Conservation (phyloP, 1,140 invertebrate genomes). For the Pissodes strobi region DNA sequence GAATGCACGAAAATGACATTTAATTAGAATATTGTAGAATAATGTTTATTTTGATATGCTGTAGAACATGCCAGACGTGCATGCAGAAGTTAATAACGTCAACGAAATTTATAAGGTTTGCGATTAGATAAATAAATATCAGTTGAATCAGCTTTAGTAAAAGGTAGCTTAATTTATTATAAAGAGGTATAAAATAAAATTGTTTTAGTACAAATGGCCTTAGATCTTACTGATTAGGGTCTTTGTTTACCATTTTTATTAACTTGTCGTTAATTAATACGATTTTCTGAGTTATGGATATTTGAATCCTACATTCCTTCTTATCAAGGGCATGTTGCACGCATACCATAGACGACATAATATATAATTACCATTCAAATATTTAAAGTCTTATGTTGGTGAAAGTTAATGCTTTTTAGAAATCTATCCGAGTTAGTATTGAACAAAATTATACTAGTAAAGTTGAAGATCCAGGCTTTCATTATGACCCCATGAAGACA, state of each 20-base stretch:
- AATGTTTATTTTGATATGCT: constrained; percentile 33
- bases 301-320: no score
- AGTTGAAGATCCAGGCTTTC: no score
- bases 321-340: no score
- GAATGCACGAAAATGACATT: constrained; percentile 34
- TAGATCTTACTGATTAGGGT: not conserved
- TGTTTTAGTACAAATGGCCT: constrained; percentile 5
- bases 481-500: no score
- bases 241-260: not conserved
- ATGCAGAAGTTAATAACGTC: constrained; percentile 22
- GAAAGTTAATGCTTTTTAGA: no score
- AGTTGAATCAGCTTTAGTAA: constrained; percentile 2
- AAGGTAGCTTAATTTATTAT: constrained; percentile 16
- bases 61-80: constrained; percentile 29
- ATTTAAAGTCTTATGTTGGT: no score
- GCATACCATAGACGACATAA: no score
- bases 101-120: constrained; percentile 21
- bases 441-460: no score
- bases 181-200: not conserved
- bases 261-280: no score
- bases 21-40: constrained; percentile 34
- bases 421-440: no score
- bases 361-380: no score
- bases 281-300: no score
- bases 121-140: constrained; percentile 31